Conservation (phyloP, 2,888 invertebrate species). For the Nezara viridula region DNA sequence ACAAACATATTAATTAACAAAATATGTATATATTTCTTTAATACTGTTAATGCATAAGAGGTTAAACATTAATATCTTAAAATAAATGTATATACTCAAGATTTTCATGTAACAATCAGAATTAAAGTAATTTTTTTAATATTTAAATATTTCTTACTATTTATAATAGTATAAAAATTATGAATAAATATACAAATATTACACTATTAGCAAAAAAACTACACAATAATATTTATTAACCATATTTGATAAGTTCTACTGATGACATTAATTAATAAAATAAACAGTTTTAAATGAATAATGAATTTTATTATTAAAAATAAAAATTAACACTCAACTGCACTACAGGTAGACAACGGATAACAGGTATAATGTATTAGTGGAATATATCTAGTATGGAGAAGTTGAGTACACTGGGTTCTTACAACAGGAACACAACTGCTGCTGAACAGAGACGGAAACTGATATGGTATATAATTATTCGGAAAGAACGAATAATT, state of each 20-base stretch:
- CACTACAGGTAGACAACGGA: neutral
- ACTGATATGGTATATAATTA: constrained; percentile 21
- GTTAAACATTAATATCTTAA: neutral
- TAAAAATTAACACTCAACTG: constrained; percentile 22
- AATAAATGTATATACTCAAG: no score
- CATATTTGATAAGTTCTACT: neutral
- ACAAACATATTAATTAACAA: constrained; percentile 58
- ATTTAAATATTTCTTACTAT: no score
- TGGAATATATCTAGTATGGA: neutral
- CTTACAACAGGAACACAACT: neutral
- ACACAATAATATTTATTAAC: neutral
- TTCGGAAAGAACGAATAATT: constrained; percentile 60
- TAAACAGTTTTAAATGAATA: neutral
- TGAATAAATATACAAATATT: no score
- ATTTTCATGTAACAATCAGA: no score
- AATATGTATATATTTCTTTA: constrained; percentile 10
- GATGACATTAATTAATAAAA: neutral
- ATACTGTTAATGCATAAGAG: no score
- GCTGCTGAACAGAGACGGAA: constrained; percentile 33
- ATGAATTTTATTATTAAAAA: neutral
- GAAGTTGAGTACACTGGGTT: neutral
- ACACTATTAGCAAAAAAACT: no score
- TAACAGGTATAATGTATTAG: constrained; percentile 12
- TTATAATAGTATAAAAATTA: no score
- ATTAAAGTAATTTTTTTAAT: no score